Evolutionary conservation across 2,888 invertebrate species (phyloP).

Genomic region (Chrysolina haemoptera): DNA sequence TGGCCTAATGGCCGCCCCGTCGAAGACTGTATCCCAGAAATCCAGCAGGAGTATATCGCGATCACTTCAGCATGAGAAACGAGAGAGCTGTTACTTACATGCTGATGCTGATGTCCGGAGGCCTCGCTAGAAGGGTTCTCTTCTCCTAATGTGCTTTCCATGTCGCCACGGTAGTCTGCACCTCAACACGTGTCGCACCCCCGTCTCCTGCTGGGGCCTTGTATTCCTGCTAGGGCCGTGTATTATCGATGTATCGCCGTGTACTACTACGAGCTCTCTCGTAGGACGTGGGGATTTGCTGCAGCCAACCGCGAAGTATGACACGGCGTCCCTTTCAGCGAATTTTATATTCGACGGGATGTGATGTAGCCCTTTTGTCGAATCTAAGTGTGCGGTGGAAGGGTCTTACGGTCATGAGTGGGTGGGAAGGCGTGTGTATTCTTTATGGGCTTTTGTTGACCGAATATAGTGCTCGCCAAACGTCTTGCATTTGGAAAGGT

Average conservation of each 20-base stretch:
- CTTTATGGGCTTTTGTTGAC: not conserved
- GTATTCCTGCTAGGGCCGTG: constrained; percentile 60
- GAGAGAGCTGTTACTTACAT: constrained; percentile 63
- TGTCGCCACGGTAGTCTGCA: constrained; percentile 67
- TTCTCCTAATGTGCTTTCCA: constrained; percentile 70
- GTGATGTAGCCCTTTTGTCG: constrained; percentile 20
- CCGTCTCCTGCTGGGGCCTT: constrained; percentile 50
- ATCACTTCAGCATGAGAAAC: constrained; percentile 60
- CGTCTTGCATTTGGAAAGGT: too few species aligned
- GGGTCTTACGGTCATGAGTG: not conserved
- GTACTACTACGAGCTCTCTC: constrained; percentile 65
- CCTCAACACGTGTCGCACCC: constrained; percentile 70
- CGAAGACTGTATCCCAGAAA: not conserved
- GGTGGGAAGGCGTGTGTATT: not conserved
- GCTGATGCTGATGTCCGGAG: constrained; percentile 63
- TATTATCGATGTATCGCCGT: constrained; percentile 69
- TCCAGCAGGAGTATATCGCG: constrained; percentile 17
- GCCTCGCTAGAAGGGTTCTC: constrained; percentile 60
- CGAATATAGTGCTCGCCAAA: too few species aligned
- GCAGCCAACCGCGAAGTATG: constrained; percentile 66
- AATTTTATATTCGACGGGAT: constrained; percentile 30
- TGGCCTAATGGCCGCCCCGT: not conserved
- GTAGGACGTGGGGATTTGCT: constrained; percentile 63
- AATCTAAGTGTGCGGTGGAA: constrained; percentile 6
- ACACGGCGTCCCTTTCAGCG: constrained; percentile 57